Evolutionary conservation across 1,140 invertebrate species (phyloP).

Genomic region (Grapholita molesta): DNA sequence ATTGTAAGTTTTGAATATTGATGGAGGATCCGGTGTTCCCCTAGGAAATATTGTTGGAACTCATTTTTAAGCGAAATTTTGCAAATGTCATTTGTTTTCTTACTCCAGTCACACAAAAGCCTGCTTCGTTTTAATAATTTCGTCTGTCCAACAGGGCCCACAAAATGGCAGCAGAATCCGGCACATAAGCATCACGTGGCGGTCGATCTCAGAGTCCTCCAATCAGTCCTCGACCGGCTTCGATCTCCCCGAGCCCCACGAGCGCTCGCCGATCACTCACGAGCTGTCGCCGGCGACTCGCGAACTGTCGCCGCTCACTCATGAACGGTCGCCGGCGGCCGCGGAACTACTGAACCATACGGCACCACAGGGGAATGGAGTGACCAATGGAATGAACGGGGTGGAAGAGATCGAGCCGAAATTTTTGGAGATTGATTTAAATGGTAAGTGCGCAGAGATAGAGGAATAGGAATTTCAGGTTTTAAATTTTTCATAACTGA

Average conservation of each 20-base stretch:
- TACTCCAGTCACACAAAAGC: not conserved
- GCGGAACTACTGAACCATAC: not conserved
- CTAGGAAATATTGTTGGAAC: not conserved
- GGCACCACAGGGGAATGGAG: not conserved
- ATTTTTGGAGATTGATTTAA: slow-evolving; percentile 57
- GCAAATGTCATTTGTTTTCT: not conserved
- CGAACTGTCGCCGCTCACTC: not conserved
- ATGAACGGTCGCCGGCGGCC: not conserved
- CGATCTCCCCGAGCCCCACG: slow-evolving; percentile 53
- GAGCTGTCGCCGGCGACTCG: slow-evolving; percentile 22
- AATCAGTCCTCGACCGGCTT: slow-evolving; percentile 71
- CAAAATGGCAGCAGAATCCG: slow-evolving; percentile 47
- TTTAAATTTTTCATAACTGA: too few species aligned
- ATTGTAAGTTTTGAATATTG: too few species aligned
- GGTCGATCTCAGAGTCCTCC: slow-evolving; percentile 69
- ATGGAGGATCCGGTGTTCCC: not conserved
- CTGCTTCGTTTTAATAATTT: not conserved
- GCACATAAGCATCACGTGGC: slow-evolving; percentile 68
- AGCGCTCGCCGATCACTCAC: slow-evolving; percentile 12
- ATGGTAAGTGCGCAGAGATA: too few species aligned
- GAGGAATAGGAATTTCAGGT: too few species aligned
- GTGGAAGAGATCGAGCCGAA: slow-evolving; percentile 42
- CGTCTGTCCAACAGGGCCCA: slow-evolving; percentile 32
- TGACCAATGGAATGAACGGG: slow-evolving; percentile 29
- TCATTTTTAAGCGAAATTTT: not conserved